phyloP scores from a whole-genome alignment of 1,140 invertebrate genomes.

The Adoxophyes honmai region DNA sequence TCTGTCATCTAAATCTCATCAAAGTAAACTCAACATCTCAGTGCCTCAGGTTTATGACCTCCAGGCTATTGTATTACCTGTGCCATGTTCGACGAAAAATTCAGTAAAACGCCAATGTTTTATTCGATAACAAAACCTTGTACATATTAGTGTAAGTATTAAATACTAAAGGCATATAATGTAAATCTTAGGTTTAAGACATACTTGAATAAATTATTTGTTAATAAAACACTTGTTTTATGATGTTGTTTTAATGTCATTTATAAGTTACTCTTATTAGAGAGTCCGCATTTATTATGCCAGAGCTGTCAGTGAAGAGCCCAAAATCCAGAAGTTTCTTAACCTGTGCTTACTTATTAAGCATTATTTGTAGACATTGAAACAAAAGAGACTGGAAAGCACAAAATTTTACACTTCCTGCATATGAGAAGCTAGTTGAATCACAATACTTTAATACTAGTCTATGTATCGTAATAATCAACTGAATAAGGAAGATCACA shows the following conservation, averaged over 20 bases:
- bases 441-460: too few relatives aligned
- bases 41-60: constrained; percentile 17
- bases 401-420: too few relatives aligned
- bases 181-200: constrained; percentile 44
- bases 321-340: too few relatives aligned
- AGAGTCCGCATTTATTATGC: too few relatives aligned
- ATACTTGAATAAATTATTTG: constrained; percentile 70
- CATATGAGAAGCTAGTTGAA: too few relatives aligned
- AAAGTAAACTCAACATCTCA: constrained; percentile 5
- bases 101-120: constrained; percentile 35
- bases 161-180: constrained; percentile 40
- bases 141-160: constrained; percentile 32
- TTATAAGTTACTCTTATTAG: not conserved
- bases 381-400: too few relatives aligned
- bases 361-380: too few relatives aligned
- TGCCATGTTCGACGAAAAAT: constrained; percentile 32
- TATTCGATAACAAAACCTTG: constrained; percentile 32
- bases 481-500: too few relatives aligned
- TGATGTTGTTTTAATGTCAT: constrained; percentile 3
- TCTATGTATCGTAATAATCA: too few relatives aligned
- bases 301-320: too few relatives aligned
- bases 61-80: constrained; percentile 8
- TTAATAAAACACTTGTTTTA: constrained; percentile 38
- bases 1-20: too few relatives aligned
- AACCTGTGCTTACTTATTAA: too few relatives aligned